Evolutionary conservation across 2,888 invertebrate species (phyloP).

Genomic region (Mesodorylaimus sp.): DNA sequence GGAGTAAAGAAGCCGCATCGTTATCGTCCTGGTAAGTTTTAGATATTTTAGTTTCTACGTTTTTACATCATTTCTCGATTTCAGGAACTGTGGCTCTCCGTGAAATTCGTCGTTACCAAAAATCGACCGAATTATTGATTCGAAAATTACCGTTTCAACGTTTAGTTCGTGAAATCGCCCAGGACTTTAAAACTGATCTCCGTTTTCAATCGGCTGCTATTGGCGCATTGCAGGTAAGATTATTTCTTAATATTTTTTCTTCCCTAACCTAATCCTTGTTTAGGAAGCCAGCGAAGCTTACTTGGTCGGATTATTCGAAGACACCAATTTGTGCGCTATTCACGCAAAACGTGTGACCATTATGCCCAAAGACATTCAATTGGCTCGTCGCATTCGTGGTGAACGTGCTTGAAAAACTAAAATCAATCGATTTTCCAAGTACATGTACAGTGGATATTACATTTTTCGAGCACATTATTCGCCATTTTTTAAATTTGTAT

Average conservation of each 20-base stretch:
- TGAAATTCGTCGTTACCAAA: conserved; percentile 28
- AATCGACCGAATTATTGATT: conserved; percentile 77
- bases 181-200: conserved; percentile 87
- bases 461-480: too few species aligned
- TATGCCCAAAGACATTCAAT: conserved; percentile 92
- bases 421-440: too few species aligned
- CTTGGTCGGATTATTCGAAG: conserved; percentile 83
- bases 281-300: conserved; percentile 77
- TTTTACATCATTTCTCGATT: too few species aligned
- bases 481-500: too few species aligned
- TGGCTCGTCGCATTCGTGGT: conserved; percentile 85
- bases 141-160: conserved; percentile 44
- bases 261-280: neutral
- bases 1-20: conserved; percentile 54
- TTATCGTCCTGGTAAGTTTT: conserved; percentile 75
- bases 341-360: conserved; percentile 92
- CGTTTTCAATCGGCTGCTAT: conserved; percentile 89
- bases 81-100: conserved; percentile 2
- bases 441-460: too few species aligned
- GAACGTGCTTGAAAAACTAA: conserved; percentile 84
- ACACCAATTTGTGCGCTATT: conserved; percentile 90
- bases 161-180: conserved; percentile 85
- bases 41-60: too few species aligned
- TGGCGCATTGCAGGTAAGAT: conserved; percentile 51
- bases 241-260: too few species aligned